phyloP scores from a whole-genome alignment of 1,140 invertebrate genomes.

The Ectropis grisescens region DNA sequence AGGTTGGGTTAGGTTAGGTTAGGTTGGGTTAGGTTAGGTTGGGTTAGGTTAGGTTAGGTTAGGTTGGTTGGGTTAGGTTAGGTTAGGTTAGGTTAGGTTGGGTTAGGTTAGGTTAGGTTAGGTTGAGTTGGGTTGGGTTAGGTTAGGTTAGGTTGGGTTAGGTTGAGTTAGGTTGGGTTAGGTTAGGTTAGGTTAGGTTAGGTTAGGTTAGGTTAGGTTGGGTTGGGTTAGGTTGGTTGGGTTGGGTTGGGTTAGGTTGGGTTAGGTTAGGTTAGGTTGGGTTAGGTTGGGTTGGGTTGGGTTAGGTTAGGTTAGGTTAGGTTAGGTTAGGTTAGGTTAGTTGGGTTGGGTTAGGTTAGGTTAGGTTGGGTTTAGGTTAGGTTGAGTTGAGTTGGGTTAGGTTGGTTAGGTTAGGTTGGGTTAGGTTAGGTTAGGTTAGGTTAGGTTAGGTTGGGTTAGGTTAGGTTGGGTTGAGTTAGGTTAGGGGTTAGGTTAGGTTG shows the following conservation, averaged over 20 bases:
- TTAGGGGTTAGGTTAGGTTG: constrained; percentile 11
- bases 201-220: constrained; percentile 14
- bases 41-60: constrained; percentile 30
- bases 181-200: constrained; percentile 13
- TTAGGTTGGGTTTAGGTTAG: constrained; percentile 5
- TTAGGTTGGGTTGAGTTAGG: constrained; percentile 3
- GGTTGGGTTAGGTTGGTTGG: constrained; percentile 13
- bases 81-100: constrained; percentile 18
- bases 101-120: constrained; percentile 2
- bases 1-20: constrained; percentile 26
- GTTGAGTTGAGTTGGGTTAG: too few species aligned
- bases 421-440: constrained; percentile 2
- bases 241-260: constrained; percentile 13
- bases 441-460: constrained; percentile 5
- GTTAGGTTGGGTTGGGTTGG: constrained; percentile 10
- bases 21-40: constrained; percentile 23
- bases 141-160: constrained; percentile 5
- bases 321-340: too few species aligned
- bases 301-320: constrained; percentile 32
- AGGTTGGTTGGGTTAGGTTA: constrained; percentile 31
- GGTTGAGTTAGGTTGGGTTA: constrained; percentile 8
- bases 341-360: constrained; percentile 34
- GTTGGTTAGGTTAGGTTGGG: constrained; percentile 3
- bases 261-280: constrained; percentile 13
- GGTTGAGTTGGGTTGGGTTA: constrained; percentile 1